phyloP scores from a whole-genome alignment of 2,797 vertebrate genomes.

The Corythornis leucogaster region DNA sequence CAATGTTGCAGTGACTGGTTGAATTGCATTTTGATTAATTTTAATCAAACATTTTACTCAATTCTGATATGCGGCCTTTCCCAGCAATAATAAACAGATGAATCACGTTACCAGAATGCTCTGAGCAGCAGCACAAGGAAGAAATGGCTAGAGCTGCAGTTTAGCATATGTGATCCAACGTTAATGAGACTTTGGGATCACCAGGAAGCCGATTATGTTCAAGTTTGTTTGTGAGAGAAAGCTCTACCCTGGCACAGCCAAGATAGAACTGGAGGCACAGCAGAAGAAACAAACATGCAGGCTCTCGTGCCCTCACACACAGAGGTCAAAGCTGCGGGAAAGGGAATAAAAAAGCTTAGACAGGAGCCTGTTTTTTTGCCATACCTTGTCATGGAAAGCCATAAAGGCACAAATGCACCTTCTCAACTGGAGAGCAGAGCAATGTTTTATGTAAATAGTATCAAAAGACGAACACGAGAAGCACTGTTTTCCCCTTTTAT shows the following conservation, averaged over 20 bases:
- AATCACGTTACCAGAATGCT: not conserved
- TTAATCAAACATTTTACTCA: not conserved
- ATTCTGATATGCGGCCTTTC: not conserved
- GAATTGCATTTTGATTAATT: constrained; percentile 54
- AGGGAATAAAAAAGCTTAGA: not conserved
- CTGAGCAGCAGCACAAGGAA: not conserved
- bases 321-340: not conserved
- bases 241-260: not conserved
- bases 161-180: not conserved
- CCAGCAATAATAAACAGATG: constrained; percentile 1
- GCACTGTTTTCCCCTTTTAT: not conserved
- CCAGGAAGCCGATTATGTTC: not conserved
- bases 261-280: not conserved
- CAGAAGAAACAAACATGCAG: not conserved
- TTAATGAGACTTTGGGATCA: not conserved
- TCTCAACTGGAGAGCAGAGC: not conserved
- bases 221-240: not conserved
- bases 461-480: not conserved
- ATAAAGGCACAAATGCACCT: not conserved
- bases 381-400: not conserved
- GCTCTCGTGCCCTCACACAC: not conserved
- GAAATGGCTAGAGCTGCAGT: not conserved
- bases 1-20: not conserved
- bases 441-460: not conserved
- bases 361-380: not conserved